Evolutionary conservation across 2,888 invertebrate genomes (phyloP).

Genomic region (Coenonympha arcania): DNA sequence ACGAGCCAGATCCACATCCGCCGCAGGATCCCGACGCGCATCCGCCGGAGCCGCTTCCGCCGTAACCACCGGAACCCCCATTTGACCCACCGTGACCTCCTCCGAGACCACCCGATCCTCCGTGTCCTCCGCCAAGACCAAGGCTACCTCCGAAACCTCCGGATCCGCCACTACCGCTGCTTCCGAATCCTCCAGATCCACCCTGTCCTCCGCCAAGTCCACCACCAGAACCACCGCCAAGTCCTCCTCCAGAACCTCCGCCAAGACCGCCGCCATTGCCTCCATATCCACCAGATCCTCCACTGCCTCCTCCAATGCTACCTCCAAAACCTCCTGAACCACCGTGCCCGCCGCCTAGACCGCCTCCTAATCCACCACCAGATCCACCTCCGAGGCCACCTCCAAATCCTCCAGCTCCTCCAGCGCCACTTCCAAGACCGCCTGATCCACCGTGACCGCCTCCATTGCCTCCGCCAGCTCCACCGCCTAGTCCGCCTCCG

Average conservation of each 20-base stretch:
- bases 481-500: constrained; percentile 23
- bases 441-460: constrained; percentile 22
- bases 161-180: background rate
- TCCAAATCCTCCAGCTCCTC: constrained; percentile 18
- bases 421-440: constrained; percentile 16
- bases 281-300: background rate
- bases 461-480: constrained; percentile 23
- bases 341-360: constrained; percentile 12
- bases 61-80: constrained; percentile 29
- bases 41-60: constrained; percentile 32
- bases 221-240: constrained; percentile 1
- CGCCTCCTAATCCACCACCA: constrained; percentile 29
- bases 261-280: constrained; percentile 1
- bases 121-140: constrained; percentile 19
- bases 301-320: background rate
- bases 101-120: constrained; percentile 18
- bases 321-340: constrained; percentile 41
- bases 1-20: constrained; percentile 37
- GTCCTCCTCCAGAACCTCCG: background rate
- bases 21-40: constrained; percentile 40
- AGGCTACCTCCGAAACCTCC: constrained; percentile 26
- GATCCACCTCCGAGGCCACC: constrained; percentile 19
- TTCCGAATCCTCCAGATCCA: constrained; percentile 24
- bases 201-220: constrained; percentile 7
- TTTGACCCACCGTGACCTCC: constrained; percentile 19